Conservation (phyloP, 1,140 invertebrate genomes). For the Contarinia nasturtii region DNA sequence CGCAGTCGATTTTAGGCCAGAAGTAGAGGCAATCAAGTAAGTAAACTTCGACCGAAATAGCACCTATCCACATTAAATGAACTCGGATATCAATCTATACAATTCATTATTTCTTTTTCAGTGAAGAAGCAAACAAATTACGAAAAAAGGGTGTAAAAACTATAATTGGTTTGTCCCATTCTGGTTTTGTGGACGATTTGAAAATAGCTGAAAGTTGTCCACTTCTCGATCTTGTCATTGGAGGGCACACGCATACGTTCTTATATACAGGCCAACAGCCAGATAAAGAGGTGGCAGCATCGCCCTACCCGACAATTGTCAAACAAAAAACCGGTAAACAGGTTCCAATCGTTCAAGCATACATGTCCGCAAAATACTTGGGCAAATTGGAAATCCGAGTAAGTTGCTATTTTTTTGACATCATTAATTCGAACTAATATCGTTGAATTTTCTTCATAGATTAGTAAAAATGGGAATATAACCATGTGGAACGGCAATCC, state of each 20-base stretch:
- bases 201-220: conserved; percentile 58
- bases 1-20: conserved; percentile 49
- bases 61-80: not conserved
- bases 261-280: conserved; percentile 48
- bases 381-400: conserved; percentile 42
- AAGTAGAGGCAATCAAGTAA: conserved; percentile 43
- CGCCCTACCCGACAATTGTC: conserved; percentile 52
- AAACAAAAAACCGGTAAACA: conserved; percentile 40
- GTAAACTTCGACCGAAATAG: not conserved
- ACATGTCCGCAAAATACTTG: conserved; percentile 76
- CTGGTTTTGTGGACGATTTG: conserved; percentile 58
- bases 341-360: conserved; percentile 71
- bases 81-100: not conserved
- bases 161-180: conserved; percentile 77
- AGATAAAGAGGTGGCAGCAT: conserved; percentile 39
- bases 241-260: conserved; percentile 58
- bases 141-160: conserved; percentile 51
- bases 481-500: conserved; percentile 53
- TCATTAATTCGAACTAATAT: too few species aligned
- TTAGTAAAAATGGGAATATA: conserved; percentile 51
- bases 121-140: conserved; percentile 42
- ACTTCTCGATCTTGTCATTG: conserved; percentile 74
- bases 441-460: not conserved
- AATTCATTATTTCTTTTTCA: conserved; percentile 4
- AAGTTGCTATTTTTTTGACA: too few species aligned